Conservation (phyloP, 2,797 vertebrate species). For the Oophaga sylvatica region DNA sequence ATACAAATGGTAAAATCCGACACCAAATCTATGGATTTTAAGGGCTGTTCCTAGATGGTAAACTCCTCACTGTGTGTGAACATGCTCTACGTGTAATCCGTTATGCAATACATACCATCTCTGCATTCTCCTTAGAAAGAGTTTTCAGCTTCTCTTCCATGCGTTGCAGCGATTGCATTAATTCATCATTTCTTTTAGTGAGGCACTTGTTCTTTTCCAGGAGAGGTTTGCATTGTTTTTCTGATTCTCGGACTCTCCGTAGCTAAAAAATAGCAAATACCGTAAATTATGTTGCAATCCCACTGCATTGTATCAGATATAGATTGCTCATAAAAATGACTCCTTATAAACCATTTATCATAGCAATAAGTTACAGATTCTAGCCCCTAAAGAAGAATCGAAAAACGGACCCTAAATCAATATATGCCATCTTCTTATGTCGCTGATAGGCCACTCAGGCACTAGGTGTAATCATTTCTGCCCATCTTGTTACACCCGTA, state of each 20-base stretch:
- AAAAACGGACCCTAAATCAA: not conserved
- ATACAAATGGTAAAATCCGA: no score
- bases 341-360: not conserved
- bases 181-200: conserved; percentile 92
- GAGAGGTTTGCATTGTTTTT: conserved; percentile 95
- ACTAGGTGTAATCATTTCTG: not conserved
- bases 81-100: not conserved
- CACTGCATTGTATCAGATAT: no score
- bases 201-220: conserved; percentile 97
- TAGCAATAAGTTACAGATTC: not conserved
- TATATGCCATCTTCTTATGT: not conserved
- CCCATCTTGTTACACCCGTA: not conserved
- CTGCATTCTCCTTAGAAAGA: conserved; percentile 89
- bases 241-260: conserved; percentile 92
- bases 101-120: conserved; percentile 85
- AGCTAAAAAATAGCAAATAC: conserved; percentile 73
- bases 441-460: not conserved
- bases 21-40: no score
- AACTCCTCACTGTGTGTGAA: not conserved
- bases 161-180: conserved; percentile 90
- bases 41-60: no score
- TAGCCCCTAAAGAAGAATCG: not conserved
- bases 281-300: not conserved
- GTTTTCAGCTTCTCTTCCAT: conserved; percentile 93
- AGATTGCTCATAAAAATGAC: no score